Base-by-base conservation (phyloP, 1,140 invertebrate genomes). In the Campoletis sonorensis region DNA sequence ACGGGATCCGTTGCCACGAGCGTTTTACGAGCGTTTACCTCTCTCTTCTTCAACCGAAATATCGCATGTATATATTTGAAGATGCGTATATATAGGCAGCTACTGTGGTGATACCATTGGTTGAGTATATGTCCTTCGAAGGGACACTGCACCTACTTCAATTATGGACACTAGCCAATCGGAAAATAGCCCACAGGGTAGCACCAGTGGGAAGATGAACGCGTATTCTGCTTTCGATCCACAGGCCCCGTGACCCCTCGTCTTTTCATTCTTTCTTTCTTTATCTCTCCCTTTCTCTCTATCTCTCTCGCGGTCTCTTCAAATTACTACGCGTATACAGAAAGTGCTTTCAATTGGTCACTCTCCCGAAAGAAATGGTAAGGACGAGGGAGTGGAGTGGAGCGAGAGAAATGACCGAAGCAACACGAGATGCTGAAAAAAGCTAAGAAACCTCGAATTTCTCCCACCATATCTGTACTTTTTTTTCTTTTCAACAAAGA, bases 171-270 rank as follows among this genome's bases (percentile, higher is more conserved):
- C 86, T 86, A 82, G 85, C 84, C 87, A 88, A 88, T 88, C 84
- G 87, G 84, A 88, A 88, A 88, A 88, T 84, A 85, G 85, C 84
- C n/a, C n/a, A n/a, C n/a, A n/a, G n/a, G n/a, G n/a, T n/a, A n/a
- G n/a, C n/a, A n/a, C n/a, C n/a, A n/a, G n/a, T n/a, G 13, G 40
- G 75, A 67, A 40, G 75, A 64, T 78, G 30, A 78, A 78, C 75
- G 75, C 51, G 26, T 58, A 45, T 61, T 13, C 21, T 26, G 16
- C 21, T 58, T 51, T 33, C 73, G 23, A 18, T 61, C 51, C 73
- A 33, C 8, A 54, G 15, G 54, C 13, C 33, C n/a, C 49, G 18
- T 51, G 49, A 37, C 27, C 68, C 71, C 73, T 80, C 30, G 5
- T 54, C 13, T 18, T 33, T 64, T 8, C 54, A 4, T 27, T 37